Base-by-base conservation (phyloP, 1,140 invertebrate species). In the Arctopsyche grandis region DNA sequence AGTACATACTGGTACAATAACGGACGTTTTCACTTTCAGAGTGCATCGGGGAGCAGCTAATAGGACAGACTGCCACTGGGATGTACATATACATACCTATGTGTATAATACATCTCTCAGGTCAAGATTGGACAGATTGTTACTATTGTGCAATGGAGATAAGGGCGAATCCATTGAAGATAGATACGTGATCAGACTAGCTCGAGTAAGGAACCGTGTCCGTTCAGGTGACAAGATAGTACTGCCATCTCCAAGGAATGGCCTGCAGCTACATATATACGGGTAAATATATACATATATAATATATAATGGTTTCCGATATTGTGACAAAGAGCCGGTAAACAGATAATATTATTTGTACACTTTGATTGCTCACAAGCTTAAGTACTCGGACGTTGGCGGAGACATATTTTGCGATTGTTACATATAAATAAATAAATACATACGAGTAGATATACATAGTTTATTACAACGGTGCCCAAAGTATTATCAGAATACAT, bases 191-290 rank as follows among this genome's bases (percentile, higher is more conserved):
- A 56, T 26, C 71, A n/a, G 71, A 29, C 24, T 29, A 5, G 38
- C 29, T 10, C 19, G 71, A 74, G 71, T 74, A 74, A 58, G 71
- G 71, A 56, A 63, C 58, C 74, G 74, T 76, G 74, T 76, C 58
- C 74, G 43, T 76, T 76, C 56, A 76, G 74, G 74, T 76, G 74
- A 76, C 74, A 76, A 58, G 74, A 63, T 63, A 76, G 29, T 16
- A 21, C 26, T 63, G 74, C 71, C 74, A 76, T 76, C 56, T 76
- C 74, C 74, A 63, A 76, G 74, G 74, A 76, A 63, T 76, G 3
- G 74, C 74, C 58, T 16, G n/a, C 12, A 56, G 74, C 74, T 60
- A 75, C 60, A 48, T 69, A 44, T 22, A 14, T 71, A 22, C 9
- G 9, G 19, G 63, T 22, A 12, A 66, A 24, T 9, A 66, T 12